Conservation (phyloP, 2,797 vertebrate genomes). For the Notoglanidium macrostoma region DNA sequence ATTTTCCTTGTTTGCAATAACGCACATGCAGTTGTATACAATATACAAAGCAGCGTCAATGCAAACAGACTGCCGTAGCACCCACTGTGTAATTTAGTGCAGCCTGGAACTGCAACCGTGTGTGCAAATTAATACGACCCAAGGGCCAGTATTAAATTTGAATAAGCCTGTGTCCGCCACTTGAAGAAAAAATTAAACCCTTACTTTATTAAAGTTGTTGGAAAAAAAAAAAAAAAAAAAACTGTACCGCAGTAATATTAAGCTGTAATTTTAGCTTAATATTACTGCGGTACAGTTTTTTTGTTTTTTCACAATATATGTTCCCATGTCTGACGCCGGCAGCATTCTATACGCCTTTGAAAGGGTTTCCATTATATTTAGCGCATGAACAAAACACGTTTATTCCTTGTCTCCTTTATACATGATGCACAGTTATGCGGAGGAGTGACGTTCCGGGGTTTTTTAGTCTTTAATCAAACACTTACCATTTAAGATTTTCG, state of each 20-base stretch:
- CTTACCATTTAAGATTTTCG: not conserved
- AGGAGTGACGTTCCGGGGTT: not conserved
- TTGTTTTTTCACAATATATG: not conserved
- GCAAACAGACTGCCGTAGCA: not conserved
- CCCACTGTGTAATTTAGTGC: slow-evolving; percentile 5
- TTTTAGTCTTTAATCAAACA: not conserved
- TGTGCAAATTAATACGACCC: slow-evolving; percentile 13
- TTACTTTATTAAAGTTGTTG: slow-evolving; percentile 23
- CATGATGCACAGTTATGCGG: no score
- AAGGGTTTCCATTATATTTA: not conserved
- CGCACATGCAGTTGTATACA: not conserved
- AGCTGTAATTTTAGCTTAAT: not conserved
- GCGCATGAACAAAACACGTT: not conserved
- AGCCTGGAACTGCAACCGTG: not conserved
- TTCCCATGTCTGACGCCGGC: not conserved
- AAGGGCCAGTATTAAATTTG: slow-evolving; percentile 10
- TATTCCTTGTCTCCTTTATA: not conserved
- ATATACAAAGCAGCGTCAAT: not conserved
- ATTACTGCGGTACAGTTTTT: not conserved
- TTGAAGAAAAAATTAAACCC: slow-evolving; percentile 23
- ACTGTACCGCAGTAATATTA: not conserved
- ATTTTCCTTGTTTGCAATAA: not conserved
- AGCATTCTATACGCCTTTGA: not conserved
- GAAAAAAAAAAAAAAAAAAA: no score
- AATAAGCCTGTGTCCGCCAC: not conserved